Evolutionary conservation across 64 coral and sea anemone species (phyloP).

Genomic region (Catalaphyllia jardinei): DNA sequence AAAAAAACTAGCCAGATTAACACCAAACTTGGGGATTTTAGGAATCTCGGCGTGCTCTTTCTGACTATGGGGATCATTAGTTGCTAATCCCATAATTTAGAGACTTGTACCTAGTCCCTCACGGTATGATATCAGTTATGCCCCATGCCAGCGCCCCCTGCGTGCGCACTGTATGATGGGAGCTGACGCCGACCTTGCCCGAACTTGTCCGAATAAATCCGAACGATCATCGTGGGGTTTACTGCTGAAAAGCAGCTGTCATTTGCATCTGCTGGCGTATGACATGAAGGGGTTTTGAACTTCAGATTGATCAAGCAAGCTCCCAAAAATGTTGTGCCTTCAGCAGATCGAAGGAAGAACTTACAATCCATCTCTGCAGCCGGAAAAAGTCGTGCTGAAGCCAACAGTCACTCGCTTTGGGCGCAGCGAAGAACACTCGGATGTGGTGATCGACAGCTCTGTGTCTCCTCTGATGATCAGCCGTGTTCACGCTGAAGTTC

Average conservation of each 20-base stretch:
- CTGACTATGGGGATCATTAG: too few species aligned
- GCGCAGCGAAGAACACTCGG: constrained; percentile 35
- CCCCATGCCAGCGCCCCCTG: too few species aligned
- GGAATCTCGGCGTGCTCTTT: too few species aligned
- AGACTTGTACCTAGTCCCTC: too few species aligned
- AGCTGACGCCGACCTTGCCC: neutral
- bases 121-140: too few species aligned
- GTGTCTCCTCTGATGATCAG: constrained; percentile 73
- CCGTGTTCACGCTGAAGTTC: constrained; percentile 60
- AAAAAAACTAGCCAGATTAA: too few species aligned
- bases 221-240: neutral
- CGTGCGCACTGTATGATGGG: too few species aligned
- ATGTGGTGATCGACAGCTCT: constrained; percentile 71
- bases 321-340: constrained; percentile 25
- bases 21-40: too few species aligned
- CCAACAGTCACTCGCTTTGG: constrained; percentile 40
- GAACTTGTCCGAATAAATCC: constrained; percentile 2
- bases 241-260: neutral
- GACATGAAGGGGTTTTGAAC: neutral
- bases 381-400: constrained; percentile 46
- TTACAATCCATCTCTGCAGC: constrained; percentile 36
- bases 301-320: neutral
- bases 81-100: too few species aligned
- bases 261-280: too few species aligned
- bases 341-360: constrained; percentile 38